phyloP scores from a whole-genome alignment of 1,140 invertebrate species.

The Diachasmimorpha longicaudata region DNA sequence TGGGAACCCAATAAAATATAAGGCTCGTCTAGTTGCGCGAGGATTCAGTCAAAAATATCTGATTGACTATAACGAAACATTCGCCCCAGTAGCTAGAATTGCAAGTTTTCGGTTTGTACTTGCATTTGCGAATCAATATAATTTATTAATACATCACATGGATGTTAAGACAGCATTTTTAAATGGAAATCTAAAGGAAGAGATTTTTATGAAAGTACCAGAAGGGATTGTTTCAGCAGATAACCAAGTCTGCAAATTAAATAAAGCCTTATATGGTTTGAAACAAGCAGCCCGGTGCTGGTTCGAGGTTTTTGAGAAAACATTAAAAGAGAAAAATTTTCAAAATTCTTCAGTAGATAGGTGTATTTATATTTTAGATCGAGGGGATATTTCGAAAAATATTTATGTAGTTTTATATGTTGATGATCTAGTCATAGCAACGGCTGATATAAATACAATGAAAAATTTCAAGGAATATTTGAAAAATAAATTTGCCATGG shows the following conservation, averaged over 20 bases:
- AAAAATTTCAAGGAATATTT: slow-evolving; percentile 21
- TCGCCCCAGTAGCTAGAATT: too few species aligned
- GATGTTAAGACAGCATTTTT: too few species aligned
- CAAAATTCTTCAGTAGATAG: slow-evolving; percentile 18
- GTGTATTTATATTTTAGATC: too few species aligned
- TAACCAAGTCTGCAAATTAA: slow-evolving; percentile 25
- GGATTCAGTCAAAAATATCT: too few species aligned
- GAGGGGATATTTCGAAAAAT: slow-evolving; percentile 5
- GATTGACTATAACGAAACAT: too few species aligned
- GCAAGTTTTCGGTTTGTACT: too few species aligned
- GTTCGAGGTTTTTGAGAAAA: slow-evolving; percentile 19
- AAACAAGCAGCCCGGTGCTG: too few species aligned
- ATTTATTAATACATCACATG: too few species aligned
- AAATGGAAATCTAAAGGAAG: too few species aligned
- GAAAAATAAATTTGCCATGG: slow-evolving; percentile 20
- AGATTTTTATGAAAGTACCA: slow-evolving; percentile 44
- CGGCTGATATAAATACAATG: neutral
- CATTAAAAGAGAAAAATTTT: neutral
- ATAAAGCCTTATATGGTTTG: slow-evolving; percentile 43
- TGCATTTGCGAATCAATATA: too few species aligned
- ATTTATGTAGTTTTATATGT: slow-evolving; percentile 36
- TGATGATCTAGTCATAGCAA: slow-evolving; percentile 25
- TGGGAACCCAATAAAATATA: too few species aligned
- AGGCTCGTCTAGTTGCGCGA: too few species aligned
- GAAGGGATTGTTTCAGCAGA: slow-evolving; percentile 29